Conservation (phyloP, 53 echinoderm and acorn worm genomes). For the Glandiceps talaboti region DNA sequence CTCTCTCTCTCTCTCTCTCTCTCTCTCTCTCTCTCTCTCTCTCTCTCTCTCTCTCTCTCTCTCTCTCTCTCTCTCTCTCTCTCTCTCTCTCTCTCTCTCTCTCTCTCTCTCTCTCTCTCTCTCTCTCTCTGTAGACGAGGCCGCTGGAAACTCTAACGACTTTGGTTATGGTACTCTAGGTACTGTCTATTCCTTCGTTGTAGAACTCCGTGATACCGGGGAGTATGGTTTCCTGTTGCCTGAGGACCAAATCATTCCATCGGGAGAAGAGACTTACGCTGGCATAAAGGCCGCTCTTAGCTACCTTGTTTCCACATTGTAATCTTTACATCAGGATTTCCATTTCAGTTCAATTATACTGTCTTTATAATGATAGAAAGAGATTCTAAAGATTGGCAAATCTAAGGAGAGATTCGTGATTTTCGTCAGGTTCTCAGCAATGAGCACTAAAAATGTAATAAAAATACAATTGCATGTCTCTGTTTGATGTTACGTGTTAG, state of each 20-base stretch:
- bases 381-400: too few species aligned
- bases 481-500: too few species aligned
- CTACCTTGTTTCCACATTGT: too few species aligned
- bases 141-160: not conserved
- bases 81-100: slow-evolving; percentile 1
- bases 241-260: slow-evolving; percentile 26
- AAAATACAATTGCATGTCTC: too few species aligned
- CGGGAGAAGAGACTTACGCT: slow-evolving; percentile 34
- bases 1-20: too few species aligned
- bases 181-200: slow-evolving; percentile 17
- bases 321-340: too few species aligned
- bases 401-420: too few species aligned
- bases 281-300: slow-evolving; percentile 18
- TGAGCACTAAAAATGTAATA: too few species aligned
- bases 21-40: too few species aligned
- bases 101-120: slow-evolving; percentile 1
- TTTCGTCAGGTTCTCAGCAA: too few species aligned
- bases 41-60: not conserved
- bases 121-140: not conserved
- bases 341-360: too few species aligned
- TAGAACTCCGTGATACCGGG: slow-evolving; percentile 37
- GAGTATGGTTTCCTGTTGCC: slow-evolving; percentile 33
- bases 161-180: not conserved
- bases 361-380: too few species aligned
- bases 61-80: slow-evolving; percentile 1